phyloP scores from a whole-genome alignment of 2,888 invertebrate species.

The Eledone cirrhosa region DNA sequence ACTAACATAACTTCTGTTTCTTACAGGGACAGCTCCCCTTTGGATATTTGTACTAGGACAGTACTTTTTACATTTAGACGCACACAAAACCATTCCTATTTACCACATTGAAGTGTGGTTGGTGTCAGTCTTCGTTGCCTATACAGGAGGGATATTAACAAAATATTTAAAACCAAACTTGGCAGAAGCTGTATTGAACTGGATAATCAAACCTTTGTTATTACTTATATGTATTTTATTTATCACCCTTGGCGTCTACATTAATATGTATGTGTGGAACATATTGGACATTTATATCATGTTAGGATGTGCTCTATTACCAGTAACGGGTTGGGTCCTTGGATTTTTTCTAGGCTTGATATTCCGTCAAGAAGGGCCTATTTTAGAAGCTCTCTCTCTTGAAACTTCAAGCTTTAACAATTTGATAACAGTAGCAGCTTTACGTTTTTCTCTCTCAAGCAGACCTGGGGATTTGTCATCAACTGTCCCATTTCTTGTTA shows the following conservation, averaged over 20 bases:
- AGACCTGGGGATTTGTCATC: slow-evolving; percentile 61
- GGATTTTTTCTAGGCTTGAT: slow-evolving; percentile 53
- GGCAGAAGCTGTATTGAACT: slow-evolving; percentile 61
- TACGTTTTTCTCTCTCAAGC: slow-evolving; percentile 60
- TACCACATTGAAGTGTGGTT: slow-evolving; percentile 62
- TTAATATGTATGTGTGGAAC: slow-evolving; percentile 65
- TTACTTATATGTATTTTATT: slow-evolving; percentile 63
- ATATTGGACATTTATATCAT: slow-evolving; percentile 51
- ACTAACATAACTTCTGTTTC: slow-evolving; percentile 26
- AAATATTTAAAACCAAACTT: slow-evolving; percentile 54
- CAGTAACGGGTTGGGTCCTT: slow-evolving; percentile 52
- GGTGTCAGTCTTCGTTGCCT: slow-evolving; percentile 56
- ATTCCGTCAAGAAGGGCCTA: slow-evolving; percentile 52
- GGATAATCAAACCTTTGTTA: slow-evolving; percentile 64
- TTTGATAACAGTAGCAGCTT: slow-evolving; percentile 58
- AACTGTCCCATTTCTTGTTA: slow-evolving; percentile 62
- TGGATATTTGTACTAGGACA: slow-evolving; percentile 61
- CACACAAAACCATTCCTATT: slow-evolving; percentile 52
- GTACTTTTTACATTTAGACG: slow-evolving; percentile 48
- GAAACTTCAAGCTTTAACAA: slow-evolving; percentile 63
- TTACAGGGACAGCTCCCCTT: slow-evolving; percentile 58
- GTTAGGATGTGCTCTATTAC: slow-evolving; percentile 53
- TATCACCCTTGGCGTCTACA: slow-evolving; percentile 65
- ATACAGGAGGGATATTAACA: slow-evolving; percentile 58
- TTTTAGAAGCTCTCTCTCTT: slow-evolving; percentile 58